Conservation (phyloP, 2,888 invertebrate species). For the Mactromeris polynyma region DNA sequence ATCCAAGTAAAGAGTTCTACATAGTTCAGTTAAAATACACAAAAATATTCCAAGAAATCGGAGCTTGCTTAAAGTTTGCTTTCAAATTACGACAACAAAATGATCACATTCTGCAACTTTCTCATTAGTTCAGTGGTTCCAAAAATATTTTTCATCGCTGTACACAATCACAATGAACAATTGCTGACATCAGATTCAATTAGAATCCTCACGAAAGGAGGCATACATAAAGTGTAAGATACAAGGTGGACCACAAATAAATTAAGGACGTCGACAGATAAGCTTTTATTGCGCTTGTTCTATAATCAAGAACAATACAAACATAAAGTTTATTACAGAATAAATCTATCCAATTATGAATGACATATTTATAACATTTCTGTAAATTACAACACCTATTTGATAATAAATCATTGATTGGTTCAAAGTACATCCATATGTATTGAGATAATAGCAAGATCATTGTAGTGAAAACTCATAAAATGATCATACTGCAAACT, state of each 20-base stretch:
- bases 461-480: not conserved
- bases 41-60: not conserved
- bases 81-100: not conserved
- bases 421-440: not conserved
- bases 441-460: conserved; percentile 8
- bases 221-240: not conserved
- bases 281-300: not conserved
- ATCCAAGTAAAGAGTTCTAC: no score
- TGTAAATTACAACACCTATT: conserved; percentile 39
- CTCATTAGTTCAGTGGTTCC: not conserved
- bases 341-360: conserved; percentile 42
- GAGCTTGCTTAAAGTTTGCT: not conserved
- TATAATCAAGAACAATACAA: conserved; percentile 5
- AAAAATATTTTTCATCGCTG: not conserved
- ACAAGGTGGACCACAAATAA: not conserved
- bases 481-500: not conserved
- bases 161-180: not conserved
- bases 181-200: not conserved
- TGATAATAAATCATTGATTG: conserved; percentile 36
- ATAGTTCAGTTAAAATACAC: no score
- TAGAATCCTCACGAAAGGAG: not conserved
- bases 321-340: conserved; percentile 42
- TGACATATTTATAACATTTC: conserved; percentile 52
- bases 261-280: not conserved
- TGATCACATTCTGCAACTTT: not conserved